phyloP scores from a whole-genome alignment of 2,113 vertebrate species.

The Mus pahari region DNA sequence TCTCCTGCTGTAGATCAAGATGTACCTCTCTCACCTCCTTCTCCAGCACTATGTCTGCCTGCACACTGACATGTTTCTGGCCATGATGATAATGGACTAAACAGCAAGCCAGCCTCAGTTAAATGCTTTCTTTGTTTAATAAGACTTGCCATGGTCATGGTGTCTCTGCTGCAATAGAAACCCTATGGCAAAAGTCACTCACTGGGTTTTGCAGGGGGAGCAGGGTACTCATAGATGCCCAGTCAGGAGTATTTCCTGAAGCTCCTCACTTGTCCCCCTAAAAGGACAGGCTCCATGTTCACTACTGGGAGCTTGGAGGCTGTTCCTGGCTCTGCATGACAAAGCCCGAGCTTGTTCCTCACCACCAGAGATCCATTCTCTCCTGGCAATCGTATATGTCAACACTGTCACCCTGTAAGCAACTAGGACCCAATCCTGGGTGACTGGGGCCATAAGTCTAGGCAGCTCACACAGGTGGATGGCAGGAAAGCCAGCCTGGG shows the following conservation, averaged over 20 bases:
- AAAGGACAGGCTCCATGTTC: not conserved
- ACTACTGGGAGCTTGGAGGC: not conserved
- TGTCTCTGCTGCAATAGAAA: not conserved
- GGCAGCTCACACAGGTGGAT: not conserved
- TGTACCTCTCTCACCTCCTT: not conserved
- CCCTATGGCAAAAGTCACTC: not conserved
- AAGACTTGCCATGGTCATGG: not conserved
- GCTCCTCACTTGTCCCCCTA: not conserved
- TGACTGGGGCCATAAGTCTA: not conserved
- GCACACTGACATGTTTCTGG: not conserved
- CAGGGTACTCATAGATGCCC: no score
- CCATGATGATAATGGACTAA: not conserved
- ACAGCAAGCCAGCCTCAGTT: not conserved
- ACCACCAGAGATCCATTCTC: not conserved
- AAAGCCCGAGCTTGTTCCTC: no score
- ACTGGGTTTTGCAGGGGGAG: not conserved
- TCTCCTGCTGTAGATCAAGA: not conserved
- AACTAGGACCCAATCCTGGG: not conserved
- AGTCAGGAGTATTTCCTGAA: not conserved
- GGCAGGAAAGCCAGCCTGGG: not conserved
- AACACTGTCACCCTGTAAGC: not conserved
- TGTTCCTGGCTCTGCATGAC: not conserved
- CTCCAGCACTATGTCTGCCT: not conserved
- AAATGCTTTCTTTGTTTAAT: not conserved
- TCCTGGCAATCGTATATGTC: accelerated